Conservation (phyloP, 2,797 vertebrate species). For the Sphenodon punctatus region DNA sequence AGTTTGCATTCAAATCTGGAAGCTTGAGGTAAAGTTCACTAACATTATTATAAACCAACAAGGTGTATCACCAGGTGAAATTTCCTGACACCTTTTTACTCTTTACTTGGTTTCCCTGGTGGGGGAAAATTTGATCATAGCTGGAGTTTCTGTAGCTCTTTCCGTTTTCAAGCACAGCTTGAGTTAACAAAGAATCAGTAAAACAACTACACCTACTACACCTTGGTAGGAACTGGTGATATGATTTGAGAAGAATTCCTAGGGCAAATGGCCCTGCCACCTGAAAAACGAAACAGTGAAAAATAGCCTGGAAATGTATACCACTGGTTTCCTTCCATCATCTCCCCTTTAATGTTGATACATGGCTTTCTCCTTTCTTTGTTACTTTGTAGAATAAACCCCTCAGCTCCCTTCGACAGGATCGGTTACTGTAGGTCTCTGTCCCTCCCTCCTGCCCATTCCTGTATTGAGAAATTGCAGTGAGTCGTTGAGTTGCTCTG, state of each 20-base stretch:
- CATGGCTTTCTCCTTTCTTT: not conserved
- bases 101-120: not conserved
- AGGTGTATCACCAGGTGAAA: not conserved
- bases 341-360: not conserved
- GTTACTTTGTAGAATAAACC: not conserved
- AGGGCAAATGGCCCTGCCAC: not conserved
- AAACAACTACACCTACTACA: not conserved
- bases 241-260: too few relatives aligned
- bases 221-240: too few relatives aligned
- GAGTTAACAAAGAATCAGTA: not conserved
- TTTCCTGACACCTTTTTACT: not conserved
- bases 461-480: constrained; percentile 80
- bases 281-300: not conserved
- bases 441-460: constrained; percentile 48
- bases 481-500: constrained; percentile 88
- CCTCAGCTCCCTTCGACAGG: not conserved
- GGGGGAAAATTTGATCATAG: not conserved
- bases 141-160: not conserved
- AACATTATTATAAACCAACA: fast-evolving
- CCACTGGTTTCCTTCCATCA: not conserved
- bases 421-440: not conserved
- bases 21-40: not conserved
- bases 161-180: not conserved
- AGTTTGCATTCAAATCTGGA: not conserved
- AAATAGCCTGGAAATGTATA: not conserved